Conservation (phyloP, 2,113 vertebrate species). For the Alexandromys fortis region DNA sequence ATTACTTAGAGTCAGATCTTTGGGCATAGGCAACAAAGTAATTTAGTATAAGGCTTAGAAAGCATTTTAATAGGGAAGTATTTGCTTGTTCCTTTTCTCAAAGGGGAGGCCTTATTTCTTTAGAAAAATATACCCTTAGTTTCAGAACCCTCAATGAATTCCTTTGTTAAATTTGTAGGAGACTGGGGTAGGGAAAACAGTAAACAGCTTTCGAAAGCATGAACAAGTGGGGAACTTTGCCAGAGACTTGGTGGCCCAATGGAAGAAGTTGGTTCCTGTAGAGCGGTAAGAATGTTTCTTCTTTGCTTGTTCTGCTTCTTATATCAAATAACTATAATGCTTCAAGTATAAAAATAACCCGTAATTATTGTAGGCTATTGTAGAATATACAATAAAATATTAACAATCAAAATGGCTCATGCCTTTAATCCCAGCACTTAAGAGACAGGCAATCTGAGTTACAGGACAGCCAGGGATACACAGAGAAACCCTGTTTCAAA, state of each 20-base stretch:
- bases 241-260: slow-evolving; percentile 94
- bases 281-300: slow-evolving; percentile 88
- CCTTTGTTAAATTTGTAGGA: slow-evolving; percentile 87
- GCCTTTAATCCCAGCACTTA: background rate
- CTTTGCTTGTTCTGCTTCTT: background rate
- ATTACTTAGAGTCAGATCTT: slow-evolving; percentile 34
- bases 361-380: background rate
- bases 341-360: slow-evolving; percentile 8
- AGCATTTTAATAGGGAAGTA: background rate
- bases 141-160: background rate
- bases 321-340: background rate
- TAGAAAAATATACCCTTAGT: background rate
- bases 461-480: background rate
- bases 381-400: background rate
- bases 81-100: background rate
- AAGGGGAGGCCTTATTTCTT: background rate
- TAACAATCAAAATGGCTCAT: background rate
- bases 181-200: slow-evolving; percentile 96
- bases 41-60: background rate
- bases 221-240: slow-evolving; percentile 92
- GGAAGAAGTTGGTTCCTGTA: slow-evolving; percentile 97
- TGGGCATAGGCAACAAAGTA: slow-evolving; percentile 32
- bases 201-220: slow-evolving; percentile 97
- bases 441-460: background rate
- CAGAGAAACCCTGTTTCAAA: background rate